Conservation (phyloP, 2,113 vertebrate species). For the Ursus arctos region DNA sequence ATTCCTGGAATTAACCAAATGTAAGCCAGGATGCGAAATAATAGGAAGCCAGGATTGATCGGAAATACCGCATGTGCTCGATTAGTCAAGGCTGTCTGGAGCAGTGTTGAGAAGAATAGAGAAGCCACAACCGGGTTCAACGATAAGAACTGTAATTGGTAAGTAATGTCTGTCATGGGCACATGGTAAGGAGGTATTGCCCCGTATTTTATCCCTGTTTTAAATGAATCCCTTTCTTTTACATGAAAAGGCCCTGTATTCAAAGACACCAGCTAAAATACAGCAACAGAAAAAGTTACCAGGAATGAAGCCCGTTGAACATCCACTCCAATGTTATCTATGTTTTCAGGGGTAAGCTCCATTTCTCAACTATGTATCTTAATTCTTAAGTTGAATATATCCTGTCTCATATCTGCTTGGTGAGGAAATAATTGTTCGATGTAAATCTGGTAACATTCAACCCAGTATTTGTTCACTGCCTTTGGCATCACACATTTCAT, state of each 20-base stretch:
- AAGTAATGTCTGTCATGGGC: not conserved
- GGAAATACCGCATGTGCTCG: not conserved
- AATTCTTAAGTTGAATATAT: not conserved
- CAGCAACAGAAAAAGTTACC: not conserved
- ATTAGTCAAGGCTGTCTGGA: not conserved
- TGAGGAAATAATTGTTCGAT: constrained; percentile 17
- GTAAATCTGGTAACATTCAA: not conserved
- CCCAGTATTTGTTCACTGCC: too few species aligned
- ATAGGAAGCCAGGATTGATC: not conserved
- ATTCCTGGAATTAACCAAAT: constrained; percentile 31
- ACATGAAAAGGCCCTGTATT: not conserved
- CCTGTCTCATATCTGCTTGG: not conserved
- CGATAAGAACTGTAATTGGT: not conserved
- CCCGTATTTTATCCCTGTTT: not conserved
- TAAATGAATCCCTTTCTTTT: not conserved
- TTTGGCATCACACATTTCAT: not conserved
- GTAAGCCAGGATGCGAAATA: not conserved
- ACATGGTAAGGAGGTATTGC: not conserved
- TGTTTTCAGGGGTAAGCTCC: not conserved
- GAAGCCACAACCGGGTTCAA: not conserved
- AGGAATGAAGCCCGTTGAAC: not conserved
- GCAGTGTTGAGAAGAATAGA: not conserved
- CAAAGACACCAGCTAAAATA: not conserved
- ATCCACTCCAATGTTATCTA: not conserved
- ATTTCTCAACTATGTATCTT: not conserved